A percentile compares a stretch with the other conserved stretches of the same genome.
phyloP scores from a whole-genome alignment of 2,888 invertebrate genomes.

The Acrobasis suavella region DNA sequence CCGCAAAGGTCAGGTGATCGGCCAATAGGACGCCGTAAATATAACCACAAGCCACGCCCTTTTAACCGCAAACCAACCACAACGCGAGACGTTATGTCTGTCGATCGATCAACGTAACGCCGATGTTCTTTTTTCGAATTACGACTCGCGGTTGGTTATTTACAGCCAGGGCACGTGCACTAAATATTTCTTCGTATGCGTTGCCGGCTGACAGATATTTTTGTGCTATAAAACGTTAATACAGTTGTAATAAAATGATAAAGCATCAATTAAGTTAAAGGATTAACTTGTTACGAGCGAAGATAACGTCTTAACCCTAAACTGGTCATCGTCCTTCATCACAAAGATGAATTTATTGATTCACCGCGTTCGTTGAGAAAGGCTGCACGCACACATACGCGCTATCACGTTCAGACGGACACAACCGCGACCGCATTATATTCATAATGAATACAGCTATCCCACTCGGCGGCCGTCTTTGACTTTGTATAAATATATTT shows the following conservation, averaged over 20 bases:
- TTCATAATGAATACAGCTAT: constrained; percentile 82
- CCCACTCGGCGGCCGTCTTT: constrained; percentile 80
- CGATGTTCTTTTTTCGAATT: constrained; percentile 65
- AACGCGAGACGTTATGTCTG: constrained; percentile 75
- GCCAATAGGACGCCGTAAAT: constrained; percentile 83
- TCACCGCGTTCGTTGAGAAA: constrained; percentile 65
- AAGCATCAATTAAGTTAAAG: constrained; percentile 17
- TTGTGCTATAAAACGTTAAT: background rate
- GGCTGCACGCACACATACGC: constrained; percentile 66
- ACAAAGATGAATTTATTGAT: constrained; percentile 79
- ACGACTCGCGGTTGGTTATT: constrained; percentile 47
- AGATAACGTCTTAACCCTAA: constrained; percentile 41
- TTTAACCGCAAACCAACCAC: constrained; percentile 85
- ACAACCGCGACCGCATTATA: constrained; percentile 79
- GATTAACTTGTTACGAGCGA: constrained; percentile 30
- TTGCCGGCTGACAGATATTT: background rate
- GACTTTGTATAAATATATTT: constrained; percentile 82
- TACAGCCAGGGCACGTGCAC: constrained; percentile 35
- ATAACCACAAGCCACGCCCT: constrained; percentile 85
- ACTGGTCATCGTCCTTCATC: constrained; percentile 57
- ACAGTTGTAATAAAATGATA: background rate
- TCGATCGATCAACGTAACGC: constrained; percentile 69
- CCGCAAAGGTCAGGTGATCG: constrained; percentile 82
- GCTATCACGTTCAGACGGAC: constrained; percentile 64
- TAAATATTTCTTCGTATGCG: constrained; percentile 32